Evolutionary conservation across 2,797 vertebrate species (phyloP), one percentile per base, ranked within the genome.

Genomic region (Thaleichthys pacificus): DNA sequence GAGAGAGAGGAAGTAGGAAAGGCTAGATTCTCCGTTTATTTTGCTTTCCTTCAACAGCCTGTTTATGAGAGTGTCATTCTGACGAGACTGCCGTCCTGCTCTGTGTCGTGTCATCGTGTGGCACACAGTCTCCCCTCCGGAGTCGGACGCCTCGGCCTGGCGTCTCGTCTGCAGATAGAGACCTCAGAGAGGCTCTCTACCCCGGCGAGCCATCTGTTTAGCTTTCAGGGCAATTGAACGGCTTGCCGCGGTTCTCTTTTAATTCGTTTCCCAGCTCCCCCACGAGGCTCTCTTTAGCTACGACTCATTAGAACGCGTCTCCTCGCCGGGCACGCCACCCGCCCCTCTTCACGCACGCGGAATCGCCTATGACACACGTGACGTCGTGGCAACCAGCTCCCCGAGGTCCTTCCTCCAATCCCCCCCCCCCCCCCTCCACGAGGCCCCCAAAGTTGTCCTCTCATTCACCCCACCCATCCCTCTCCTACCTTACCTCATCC

Each of bases 131-230:
- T 67, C 82, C 69, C 61, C 70, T 74, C 82, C 26, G 60, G 61
- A 79, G 75, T 72, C 69, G 61, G 77, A 80, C 79, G 81, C 79
- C 68, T 69, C 68, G 9, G 38, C 8, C 51, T 70, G 68, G 69
- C 69, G 73, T 80, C 71, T 80, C 78, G 81, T 86, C 81, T 84
- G 80, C 74, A 88, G 78, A 88, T 76, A 73, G 80, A 89, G 84
- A 87, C 74, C 76, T 86, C 82, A 84, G 84, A 82, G 82, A 67
- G 69, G 79, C 77, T 75, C 76, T 80, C 77, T 63, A 76, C 73
- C 61, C 79, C 70, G 73, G 72, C 75, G 66, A 80, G 74, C 89
- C 89, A 91, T 91, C 89, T 92, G 91, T 89, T 91, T 84, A 77
- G 80, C 75, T 90, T 91, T 87, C 84, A 83, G 84, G 80, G 71